A percentile compares a stretch with the other conserved stretches of the same genome.
Conservation (phyloP, 1,140 invertebrate genomes). For the Macrotrachela quadricornifera region DNA sequence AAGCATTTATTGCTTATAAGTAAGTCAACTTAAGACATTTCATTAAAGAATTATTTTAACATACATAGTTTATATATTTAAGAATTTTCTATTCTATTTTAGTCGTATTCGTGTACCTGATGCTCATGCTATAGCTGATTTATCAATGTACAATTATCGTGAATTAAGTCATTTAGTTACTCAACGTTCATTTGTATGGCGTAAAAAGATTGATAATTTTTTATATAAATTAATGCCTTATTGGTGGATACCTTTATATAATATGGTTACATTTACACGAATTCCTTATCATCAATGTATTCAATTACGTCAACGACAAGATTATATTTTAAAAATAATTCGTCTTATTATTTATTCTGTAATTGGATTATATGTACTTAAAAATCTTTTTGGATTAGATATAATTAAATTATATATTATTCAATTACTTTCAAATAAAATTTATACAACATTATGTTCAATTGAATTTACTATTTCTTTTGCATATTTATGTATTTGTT, state of each 20-base stretch:
- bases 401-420: too few relatives aligned
- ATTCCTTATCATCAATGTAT: constrained; percentile 4
- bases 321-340: background rate
- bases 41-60: too few relatives aligned
- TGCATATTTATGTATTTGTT: too few relatives aligned
- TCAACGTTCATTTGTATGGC: constrained; percentile 46
- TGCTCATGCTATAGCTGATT: constrained; percentile 73
- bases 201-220: constrained; percentile 61
- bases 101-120: constrained; percentile 42
- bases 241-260: constrained; percentile 71
- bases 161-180: constrained; percentile 47
- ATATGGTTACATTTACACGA: constrained; percentile 27
- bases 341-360: too few relatives aligned
- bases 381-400: too few relatives aligned
- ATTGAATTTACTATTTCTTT: too few relatives aligned
- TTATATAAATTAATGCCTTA: constrained; percentile 49
- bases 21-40: too few relatives aligned
- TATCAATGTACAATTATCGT: constrained; percentile 80
- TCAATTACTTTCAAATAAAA: too few relatives aligned
- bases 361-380: too few relatives aligned
- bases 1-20: too few relatives aligned
- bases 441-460: too few relatives aligned
- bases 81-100: too few relatives aligned
- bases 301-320: background rate
- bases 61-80: constrained; percentile 7